A percentile compares a stretch with the other conserved stretches of the same genome.
phyloP scores from a whole-genome alignment of 2,888 invertebrate genomes.

The Parnassius glacialis region DNA sequence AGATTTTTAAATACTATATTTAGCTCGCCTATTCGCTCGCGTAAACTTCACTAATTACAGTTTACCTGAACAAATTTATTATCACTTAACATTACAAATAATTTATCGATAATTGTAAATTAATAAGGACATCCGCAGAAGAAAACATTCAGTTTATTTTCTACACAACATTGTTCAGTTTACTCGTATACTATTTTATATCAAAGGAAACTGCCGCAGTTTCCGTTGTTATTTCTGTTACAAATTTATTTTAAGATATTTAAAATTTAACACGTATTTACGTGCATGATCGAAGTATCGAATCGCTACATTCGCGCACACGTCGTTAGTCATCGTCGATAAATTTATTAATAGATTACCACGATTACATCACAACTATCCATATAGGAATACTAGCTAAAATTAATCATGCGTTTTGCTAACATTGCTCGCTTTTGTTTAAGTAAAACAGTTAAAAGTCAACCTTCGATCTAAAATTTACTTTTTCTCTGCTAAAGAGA shows the following conservation, averaged over 20 bases:
- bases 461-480: no score
- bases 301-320: conserved; percentile 13
- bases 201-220: conserved; percentile 6
- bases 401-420: conserved; percentile 7
- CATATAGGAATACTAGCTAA: conserved; percentile 4
- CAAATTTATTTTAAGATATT: conserved; percentile 21
- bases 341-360: conserved; percentile 23
- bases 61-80: no score
- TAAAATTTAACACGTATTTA: conserved; percentile 26
- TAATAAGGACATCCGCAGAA: no score
- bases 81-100: no score
- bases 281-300: conserved; percentile 21
- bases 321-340: conserved; percentile 23
- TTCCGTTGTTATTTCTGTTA: background rate
- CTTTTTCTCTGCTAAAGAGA: no score
- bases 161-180: no score
- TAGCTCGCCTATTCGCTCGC: no score
- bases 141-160: no score
- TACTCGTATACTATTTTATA: background rate
- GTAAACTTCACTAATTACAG: no score
- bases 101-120: no score
- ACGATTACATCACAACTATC: conserved; percentile 15
- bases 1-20: no score
- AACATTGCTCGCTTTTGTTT: background rate
- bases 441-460: no score